These are phyloP conservation scores for Prunella fulvescens DNA, from an alignment of 2,113 vertebrate genomes.

Conservation along the genomic window DNA sequence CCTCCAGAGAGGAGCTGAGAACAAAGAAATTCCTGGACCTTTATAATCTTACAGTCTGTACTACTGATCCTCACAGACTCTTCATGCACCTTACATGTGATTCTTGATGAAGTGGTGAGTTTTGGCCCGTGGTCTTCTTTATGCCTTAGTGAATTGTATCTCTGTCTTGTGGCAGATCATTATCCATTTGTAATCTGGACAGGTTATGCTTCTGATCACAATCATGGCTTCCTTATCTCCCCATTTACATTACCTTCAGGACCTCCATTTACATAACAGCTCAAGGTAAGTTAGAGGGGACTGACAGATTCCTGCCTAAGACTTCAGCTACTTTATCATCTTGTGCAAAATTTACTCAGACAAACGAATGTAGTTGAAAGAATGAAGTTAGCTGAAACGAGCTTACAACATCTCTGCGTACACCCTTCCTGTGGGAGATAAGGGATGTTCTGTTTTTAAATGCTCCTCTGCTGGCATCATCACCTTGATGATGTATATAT, in stretches of 20 bases:
- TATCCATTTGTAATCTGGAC: not conserved
- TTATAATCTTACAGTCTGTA: not conserved
- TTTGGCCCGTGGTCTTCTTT: not conserved
- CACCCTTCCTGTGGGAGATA: not conserved
- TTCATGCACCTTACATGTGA: not conserved
- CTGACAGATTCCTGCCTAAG: not conserved
- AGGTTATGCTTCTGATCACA: not conserved
- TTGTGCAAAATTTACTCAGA: not conserved
- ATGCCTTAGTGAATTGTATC: not conserved
- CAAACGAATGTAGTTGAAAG: not conserved
- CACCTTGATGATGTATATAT: too few species aligned
- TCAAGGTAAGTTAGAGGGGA: not conserved
- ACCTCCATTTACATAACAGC: not conserved
- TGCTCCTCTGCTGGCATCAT: not conserved
- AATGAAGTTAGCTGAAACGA: not conserved
- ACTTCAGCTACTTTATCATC: not conserved
- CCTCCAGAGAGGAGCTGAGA: not conserved
- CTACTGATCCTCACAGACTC: not conserved
- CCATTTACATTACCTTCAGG: not conserved
- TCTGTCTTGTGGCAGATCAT: not conserved
- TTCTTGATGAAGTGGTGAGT: not conserved
- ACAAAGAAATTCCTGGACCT: not conserved
- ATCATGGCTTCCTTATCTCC: not conserved
- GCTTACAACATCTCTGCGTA: too few species aligned
- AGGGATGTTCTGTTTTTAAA: not conserved